Base-by-base conservation (phyloP, 2,113 vertebrate species). In the Nymphicus hollandicus region DNA sequence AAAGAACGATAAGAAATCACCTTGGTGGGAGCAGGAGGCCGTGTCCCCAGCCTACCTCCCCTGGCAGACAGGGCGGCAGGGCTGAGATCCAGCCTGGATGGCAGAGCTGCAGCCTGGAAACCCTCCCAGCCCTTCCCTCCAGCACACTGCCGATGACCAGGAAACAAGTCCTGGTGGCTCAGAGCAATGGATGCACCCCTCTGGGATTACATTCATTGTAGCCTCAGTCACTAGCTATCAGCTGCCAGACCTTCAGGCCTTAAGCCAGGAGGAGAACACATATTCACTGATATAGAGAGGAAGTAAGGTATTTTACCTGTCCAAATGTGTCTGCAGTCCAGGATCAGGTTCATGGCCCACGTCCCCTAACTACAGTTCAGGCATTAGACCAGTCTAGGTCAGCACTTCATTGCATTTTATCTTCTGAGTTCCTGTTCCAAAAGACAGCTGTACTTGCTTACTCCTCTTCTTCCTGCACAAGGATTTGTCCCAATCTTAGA, bases 151-250 rank as follows among this genome's bases (percentile, higher is more conserved):
- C 1, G 1, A 31, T 23, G 18, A 19, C 2, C 2, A 15, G 14
- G 22, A 35, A 11, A 2, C 41, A 15, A 76, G 64, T 17, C 31
- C 6, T 7, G 6, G 41, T 19, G 31, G 10, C 52, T 55, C 25
- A 29, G 33, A 31, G 41, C 4, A 16, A 53, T 0, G 0, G 13
- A 58, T 13, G 29, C 14, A 41, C 41, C 44, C 18, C 1, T 13
- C 2, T 0, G 52, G 28, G 27, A 29, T 4, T 6, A 13, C 2
- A 1, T 25, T n/a, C 6, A 0, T 5, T 15, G 29, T 11, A 27
- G 33, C 14, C 31, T 29, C 68, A 9, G 52, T 2, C 43, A 24
- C 17, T 3, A 43, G 29, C 14, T 7, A 1, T 4, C 0, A 0
- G 24, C 41, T 3, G 11, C 2, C 41, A 22, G 63, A 50, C 9